Evolutionary conservation across 2,797 vertebrate species (phyloP).

Genomic region (Chaetophractus vellerosus): DNA sequence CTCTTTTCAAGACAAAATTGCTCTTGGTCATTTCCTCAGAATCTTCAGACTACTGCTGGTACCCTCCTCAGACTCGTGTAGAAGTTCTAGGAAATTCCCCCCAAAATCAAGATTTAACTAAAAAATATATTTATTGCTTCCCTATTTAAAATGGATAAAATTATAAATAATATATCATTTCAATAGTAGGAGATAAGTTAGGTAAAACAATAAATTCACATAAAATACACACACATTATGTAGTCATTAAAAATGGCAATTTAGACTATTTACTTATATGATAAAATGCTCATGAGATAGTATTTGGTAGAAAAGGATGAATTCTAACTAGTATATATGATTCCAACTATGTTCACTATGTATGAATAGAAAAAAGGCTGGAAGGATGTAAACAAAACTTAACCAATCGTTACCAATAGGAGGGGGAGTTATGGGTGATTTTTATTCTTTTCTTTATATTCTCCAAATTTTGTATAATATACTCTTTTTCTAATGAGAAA

Average conservation of each 20-base stretch:
- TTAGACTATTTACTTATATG: not conserved
- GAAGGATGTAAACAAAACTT: not conserved
- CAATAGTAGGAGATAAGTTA: not conserved
- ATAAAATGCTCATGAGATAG: not conserved
- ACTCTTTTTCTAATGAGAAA: conserved; percentile 54
- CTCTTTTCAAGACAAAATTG: conserved; percentile 20
- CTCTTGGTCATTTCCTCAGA: conserved; percentile 15
- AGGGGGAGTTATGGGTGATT: not conserved
- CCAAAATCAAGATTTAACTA: conserved; percentile 33
- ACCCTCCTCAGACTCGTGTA: not conserved
- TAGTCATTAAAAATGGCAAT: not conserved
- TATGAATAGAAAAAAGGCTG: conserved; percentile 34
- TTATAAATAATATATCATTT: not conserved
- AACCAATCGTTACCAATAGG: not conserved
- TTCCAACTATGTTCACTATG: not conserved
- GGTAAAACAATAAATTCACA: not conserved
- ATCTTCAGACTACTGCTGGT: too few relatives aligned
- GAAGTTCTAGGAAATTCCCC: conserved; percentile 9
- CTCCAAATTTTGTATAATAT: conserved; percentile 44
- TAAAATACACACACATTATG: not conserved
- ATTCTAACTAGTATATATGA: not conserved
- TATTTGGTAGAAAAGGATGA: not conserved
- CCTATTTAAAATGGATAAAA: conserved; percentile 13
- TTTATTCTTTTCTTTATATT: conserved; percentile 43
- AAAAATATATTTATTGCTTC: conserved; percentile 18